phyloP scores from a whole-genome alignment of 2,113 vertebrate species.

The Lichenostomus cassidix region DNA sequence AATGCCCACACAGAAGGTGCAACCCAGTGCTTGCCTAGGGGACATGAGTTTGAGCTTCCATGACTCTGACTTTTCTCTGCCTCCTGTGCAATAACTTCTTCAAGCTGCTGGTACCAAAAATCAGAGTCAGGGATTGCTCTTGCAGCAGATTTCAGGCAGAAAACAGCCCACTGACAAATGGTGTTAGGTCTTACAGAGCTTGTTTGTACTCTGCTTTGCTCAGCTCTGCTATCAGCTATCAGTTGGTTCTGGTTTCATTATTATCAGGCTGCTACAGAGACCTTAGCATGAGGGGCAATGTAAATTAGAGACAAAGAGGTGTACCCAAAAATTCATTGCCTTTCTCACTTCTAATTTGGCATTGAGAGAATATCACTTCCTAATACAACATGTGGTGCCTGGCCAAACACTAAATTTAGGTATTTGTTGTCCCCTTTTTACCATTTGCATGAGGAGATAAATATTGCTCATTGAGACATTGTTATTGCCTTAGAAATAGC shows the following conservation, averaged over 20 bases:
- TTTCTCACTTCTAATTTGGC: background rate
- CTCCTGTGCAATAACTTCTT: background rate
- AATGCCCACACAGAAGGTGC: background rate
- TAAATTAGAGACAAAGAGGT: conserved; percentile 1
- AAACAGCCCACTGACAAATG: background rate
- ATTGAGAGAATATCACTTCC: background rate
- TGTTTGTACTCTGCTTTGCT: background rate
- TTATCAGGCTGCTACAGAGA: background rate
- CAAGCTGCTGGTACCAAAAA: background rate
- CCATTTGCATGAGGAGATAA: background rate
- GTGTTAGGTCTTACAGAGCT: background rate
- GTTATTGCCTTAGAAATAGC: conserved; percentile 8
- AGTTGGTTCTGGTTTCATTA: background rate
- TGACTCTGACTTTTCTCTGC: background rate
- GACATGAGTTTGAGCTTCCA: background rate
- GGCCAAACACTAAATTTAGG: background rate
- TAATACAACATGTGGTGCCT: background rate
- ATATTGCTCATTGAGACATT: background rate
- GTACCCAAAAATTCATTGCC: background rate
- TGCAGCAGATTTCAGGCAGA: background rate
- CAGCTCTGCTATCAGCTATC: background rate
- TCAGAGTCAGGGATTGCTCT: background rate
- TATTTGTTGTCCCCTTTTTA: background rate
- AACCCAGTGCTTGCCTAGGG: accelerated
- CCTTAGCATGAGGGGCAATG: background rate